A percentile compares a stretch with the other conserved stretches of the same genome.
phyloP scores from a whole-genome alignment of 2,888 invertebrate genomes.

The Dinocampus coccinellae region DNA sequence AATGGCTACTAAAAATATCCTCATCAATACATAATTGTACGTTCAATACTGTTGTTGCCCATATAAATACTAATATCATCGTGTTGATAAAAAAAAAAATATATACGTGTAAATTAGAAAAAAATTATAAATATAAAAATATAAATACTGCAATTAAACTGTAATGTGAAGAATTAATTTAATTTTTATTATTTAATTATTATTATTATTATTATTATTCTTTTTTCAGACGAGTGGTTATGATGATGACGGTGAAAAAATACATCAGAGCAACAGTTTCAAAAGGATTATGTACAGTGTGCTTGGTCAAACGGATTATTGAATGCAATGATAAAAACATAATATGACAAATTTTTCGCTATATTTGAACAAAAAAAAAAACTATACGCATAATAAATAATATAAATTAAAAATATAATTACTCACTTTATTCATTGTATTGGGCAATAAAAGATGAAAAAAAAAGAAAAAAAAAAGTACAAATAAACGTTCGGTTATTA shows the following conservation, averaged over 20 bases:
- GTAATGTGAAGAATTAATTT: too few relatives aligned
- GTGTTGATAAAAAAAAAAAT: background rate
- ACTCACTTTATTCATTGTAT: slow-evolving; percentile 4
- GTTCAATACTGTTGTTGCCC: slow-evolving; percentile 48
- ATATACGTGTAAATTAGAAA: background rate
- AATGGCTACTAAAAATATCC: slow-evolving; percentile 60
- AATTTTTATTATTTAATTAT: too few relatives aligned
- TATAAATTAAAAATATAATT: background rate
- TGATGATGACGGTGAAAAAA: slow-evolving; percentile 81
- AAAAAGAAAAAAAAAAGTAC: background rate
- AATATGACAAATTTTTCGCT: slow-evolving; percentile 38
- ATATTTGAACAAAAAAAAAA: background rate
- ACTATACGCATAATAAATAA: background rate
- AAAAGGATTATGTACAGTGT: slow-evolving; percentile 93
- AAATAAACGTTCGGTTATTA: too few relatives aligned
- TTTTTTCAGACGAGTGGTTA: slow-evolving; percentile 76
- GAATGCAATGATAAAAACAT: slow-evolving; percentile 56
- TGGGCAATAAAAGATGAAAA: background rate
- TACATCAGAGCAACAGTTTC: slow-evolving; percentile 93
- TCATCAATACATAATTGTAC: slow-evolving; percentile 52
- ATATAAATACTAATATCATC: slow-evolving; percentile 19
- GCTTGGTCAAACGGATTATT: slow-evolving; percentile 80
- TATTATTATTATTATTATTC: background rate
- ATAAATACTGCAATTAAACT: background rate
- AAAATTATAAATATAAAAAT: background rate